Conservation (phyloP, 2,113 vertebrate species). For the Strix uralensis region DNA sequence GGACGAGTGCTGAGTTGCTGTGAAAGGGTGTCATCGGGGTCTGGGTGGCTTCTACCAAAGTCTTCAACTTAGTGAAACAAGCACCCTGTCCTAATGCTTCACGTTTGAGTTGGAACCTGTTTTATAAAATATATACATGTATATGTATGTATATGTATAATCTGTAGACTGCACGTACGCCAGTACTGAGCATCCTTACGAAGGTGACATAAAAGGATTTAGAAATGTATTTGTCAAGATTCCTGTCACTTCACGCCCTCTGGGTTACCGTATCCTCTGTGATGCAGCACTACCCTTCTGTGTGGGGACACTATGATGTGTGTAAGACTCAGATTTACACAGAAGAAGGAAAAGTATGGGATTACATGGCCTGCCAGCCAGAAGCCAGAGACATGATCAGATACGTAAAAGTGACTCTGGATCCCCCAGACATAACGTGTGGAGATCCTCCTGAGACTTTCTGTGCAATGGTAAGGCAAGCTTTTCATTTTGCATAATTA, state of each 20-base stretch:
- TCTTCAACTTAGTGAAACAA: constrained; percentile 50
- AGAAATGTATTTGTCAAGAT: constrained; percentile 90
- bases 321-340: constrained; percentile 96
- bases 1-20: constrained; percentile 8
- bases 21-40: constrained; percentile 51
- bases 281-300: constrained; percentile 92
- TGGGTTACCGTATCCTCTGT: constrained; percentile 87
- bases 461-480: constrained; percentile 94
- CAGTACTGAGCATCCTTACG: neutral
- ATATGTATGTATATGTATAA: constrained; percentile 7
- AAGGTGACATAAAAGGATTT: constrained; percentile 67
- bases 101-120: constrained; percentile 35
- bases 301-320: constrained; percentile 97
- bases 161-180: neutral
- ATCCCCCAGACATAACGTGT: constrained; percentile 96
- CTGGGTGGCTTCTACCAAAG: constrained; percentile 77
- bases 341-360: constrained; percentile 95
- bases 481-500: constrained; percentile 18
- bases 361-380: constrained; percentile 99
- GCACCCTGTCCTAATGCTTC: constrained; percentile 46
- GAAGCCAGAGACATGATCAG: constrained; percentile 97
- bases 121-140: constrained; percentile 23
- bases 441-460: constrained; percentile 96
- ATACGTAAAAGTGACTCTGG: constrained; percentile 91
- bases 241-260: constrained; percentile 87